phyloP scores from a whole-genome alignment of 1,140 invertebrate species.

The Ptiloglossa arizonensis region DNA sequence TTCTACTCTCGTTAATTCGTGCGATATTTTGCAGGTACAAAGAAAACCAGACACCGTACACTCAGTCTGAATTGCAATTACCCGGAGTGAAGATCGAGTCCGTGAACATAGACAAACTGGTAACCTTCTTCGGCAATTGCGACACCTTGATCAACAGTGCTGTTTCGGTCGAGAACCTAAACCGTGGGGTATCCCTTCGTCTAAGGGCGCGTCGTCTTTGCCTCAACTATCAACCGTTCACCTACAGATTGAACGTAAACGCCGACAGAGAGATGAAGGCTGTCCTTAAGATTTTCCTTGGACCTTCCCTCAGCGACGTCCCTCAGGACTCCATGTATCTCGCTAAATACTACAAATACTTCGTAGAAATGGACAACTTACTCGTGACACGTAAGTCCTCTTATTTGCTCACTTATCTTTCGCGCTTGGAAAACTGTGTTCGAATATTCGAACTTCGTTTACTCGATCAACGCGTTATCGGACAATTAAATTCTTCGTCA shows the following conservation, averaged over 20 bases:
- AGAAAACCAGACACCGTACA: conserved; percentile 72
- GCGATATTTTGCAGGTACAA: conserved; percentile 72
- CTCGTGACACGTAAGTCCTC: conserved; percentile 71
- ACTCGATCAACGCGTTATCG: too few species aligned
- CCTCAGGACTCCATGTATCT: conserved; percentile 65
- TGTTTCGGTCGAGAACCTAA: conserved; percentile 76
- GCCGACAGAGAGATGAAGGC: conserved; percentile 80
- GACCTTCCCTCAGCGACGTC: conserved; percentile 76
- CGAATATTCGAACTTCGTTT: too few species aligned
- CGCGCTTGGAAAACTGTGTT: not conserved
- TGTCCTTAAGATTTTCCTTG: conserved; percentile 78
- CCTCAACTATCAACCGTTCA: conserved; percentile 87
- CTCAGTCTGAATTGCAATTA: conserved; percentile 81
- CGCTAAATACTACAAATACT: conserved; percentile 76
- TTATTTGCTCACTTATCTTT: not conserved
- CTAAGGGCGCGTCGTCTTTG: conserved; percentile 80
- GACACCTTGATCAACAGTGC: conserved; percentile 78
- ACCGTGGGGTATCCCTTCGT: conserved; percentile 71
- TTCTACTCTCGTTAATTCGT: too few species aligned
- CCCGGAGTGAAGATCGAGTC: conserved; percentile 85
- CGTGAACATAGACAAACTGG: conserved; percentile 84
- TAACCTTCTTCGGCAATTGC: conserved; percentile 82
- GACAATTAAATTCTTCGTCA: too few species aligned
- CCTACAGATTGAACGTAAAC: conserved; percentile 81
- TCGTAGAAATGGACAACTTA: conserved; percentile 81